Evolutionary conservation across 2,888 invertebrate genomes (phyloP), one percentile per base, ranked within the genome.

Genomic region (Fragum sueziense): DNA sequence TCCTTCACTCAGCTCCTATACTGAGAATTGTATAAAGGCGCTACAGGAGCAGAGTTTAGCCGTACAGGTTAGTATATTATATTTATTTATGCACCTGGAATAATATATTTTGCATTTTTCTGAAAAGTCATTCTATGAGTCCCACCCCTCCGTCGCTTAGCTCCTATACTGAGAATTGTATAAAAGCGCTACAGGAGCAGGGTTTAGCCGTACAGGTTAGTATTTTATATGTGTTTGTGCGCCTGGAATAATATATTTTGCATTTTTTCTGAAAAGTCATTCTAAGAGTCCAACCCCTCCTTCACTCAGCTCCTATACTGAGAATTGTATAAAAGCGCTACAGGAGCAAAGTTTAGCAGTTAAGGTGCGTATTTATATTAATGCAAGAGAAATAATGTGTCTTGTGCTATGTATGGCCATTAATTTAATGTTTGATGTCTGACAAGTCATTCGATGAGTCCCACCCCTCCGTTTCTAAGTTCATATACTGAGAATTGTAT

Each of bases 111-210:
- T 37, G 7, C 7, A 9, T 37, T 37, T 37, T 14, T 9, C 14
- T 37, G 6, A 9, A 37, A 37, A 37, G 37, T 14, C 37, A 37
- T 6, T 6, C 37, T 37, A 37, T 37, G 37, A 91, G 91, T 79
- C 91, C 91, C 7, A 89, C 90, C 7, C 90, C 90, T 20, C 89
- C 90, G 2, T 90, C 91, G 14, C 85, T 88, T 54, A 86, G 88
- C 57, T 88, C 89, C 22, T 88, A 88, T 70, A 84, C 84, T 51
- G 86, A 87, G 67, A 85, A 84, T 71, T 86, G 86, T 47, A 80
- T 86, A 47, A 84, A 79, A 31, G 72, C 79, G 2, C 70, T 86
- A 11, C 86, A 85, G 37, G 86, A 88, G 25, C 85, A 87, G 29
- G 78, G 74, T 31, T 70, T 81, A 0, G 70, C 75, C 7, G 75